phyloP scores from a whole-genome alignment of 2,113 vertebrate genomes.

The Rhipidura dahli region DNA sequence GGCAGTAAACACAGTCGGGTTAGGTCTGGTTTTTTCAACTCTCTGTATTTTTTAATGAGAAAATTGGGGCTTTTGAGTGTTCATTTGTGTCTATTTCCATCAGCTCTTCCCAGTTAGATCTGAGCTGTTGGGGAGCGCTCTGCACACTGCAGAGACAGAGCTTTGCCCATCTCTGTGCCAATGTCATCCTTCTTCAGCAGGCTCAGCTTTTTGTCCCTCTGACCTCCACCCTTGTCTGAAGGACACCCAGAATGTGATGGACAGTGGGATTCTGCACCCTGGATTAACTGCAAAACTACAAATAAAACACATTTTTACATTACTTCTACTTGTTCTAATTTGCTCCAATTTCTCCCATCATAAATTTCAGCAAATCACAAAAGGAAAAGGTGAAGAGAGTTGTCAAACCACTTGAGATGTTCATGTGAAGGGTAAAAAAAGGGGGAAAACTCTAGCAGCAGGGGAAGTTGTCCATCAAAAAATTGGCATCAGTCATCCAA shows the following conservation, averaged over 20 bases:
- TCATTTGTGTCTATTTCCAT: slow-evolving; percentile 49
- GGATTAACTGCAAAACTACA: background rate
- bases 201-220: background rate
- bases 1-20: slow-evolving; percentile 21
- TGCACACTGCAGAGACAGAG: slow-evolving; percentile 9
- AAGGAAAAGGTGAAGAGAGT: background rate
- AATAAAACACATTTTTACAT: background rate
- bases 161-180: background rate
- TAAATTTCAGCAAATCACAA: background rate
- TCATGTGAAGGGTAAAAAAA: background rate
- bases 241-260: background rate
- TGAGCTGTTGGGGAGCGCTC: background rate
- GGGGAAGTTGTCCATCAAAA: background rate
- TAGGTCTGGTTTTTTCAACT: slow-evolving; percentile 3
- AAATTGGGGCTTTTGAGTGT: slow-evolving; percentile 30
- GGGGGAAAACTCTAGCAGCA: background rate
- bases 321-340: background rate
- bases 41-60: slow-evolving; percentile 49
- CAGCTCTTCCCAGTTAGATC: background rate
- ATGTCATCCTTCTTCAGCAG: background rate
- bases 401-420: background rate
- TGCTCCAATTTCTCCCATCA: background rate
- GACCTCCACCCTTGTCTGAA: background rate
- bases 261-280: background rate
- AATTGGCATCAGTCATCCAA: background rate